phyloP scores from a whole-genome alignment of 1,140 invertebrate genomes.

The Heliconius hermathena region DNA sequence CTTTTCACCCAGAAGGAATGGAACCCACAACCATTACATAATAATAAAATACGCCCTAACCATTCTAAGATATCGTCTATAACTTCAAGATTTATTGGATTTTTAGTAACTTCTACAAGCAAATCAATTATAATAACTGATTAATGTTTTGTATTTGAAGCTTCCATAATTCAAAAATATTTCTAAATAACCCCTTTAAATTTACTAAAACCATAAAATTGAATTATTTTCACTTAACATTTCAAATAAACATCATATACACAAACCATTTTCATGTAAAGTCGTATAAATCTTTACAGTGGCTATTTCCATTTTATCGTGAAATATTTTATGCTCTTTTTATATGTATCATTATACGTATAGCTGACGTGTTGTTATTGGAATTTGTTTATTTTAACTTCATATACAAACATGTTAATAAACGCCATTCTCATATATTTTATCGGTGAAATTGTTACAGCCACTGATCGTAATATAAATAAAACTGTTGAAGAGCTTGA shows the following conservation, averaged over 20 bases:
- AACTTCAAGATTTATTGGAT: no score
- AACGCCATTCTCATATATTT: conserved; percentile 13
- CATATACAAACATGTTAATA: conserved; percentile 8
- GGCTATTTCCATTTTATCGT: conserved; percentile 9
- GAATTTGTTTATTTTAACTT: background rate
- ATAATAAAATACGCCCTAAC: no score
- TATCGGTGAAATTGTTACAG: background rate
- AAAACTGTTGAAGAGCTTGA: conserved; percentile 45
- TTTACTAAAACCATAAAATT: background rate
- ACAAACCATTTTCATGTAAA: conserved; percentile 6
- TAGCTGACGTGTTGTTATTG: conserved; percentile 14
- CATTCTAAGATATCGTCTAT: background rate
- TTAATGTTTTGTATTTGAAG: no score
- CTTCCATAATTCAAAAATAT: no score
- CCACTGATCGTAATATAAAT: conserved; percentile 13
- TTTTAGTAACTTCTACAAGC: no score
- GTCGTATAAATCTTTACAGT: conserved; percentile 19
- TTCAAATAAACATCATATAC: background rate
- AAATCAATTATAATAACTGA: no score
- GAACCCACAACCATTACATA: no score
- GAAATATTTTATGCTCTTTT: conserved; percentile 20
- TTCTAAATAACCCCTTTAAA: background rate
- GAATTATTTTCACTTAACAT: conserved; percentile 4
- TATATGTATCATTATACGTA: conserved; percentile 5
- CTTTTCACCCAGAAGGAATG: no score